Percentiles rank a stretch among this genome's conserved stretches.
phyloP scores from a whole-genome alignment of 2,888 invertebrate genomes.

The Drosophila anomalata region DNA sequence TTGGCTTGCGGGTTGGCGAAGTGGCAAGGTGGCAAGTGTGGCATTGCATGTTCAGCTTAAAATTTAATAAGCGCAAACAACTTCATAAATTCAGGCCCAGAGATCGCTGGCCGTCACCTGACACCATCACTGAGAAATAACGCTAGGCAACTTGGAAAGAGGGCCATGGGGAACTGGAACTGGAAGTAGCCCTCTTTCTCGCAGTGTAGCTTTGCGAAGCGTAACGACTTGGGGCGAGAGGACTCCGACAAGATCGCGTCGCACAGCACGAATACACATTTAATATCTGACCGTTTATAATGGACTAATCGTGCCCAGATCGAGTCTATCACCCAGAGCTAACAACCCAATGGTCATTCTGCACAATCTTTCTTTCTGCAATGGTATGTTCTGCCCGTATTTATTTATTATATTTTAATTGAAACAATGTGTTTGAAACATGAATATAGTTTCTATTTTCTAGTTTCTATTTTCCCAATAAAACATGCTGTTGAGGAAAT shows the following conservation, averaged over 20 bases:
- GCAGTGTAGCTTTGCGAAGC: constrained; percentile 36
- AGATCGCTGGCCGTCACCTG: constrained; percentile 35
- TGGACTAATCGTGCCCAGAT: constrained; percentile 81
- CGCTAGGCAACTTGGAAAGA: not conserved
- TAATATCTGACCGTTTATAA: constrained; percentile 78
- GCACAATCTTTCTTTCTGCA: not conserved
- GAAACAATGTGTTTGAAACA: too few species aligned
- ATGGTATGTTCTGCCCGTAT: not conserved
- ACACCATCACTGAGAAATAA: constrained; percentile 34
- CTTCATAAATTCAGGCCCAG: constrained; percentile 69
- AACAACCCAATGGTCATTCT: constrained; percentile 22
- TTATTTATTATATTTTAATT: not conserved
- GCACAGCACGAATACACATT: constrained; percentile 71
- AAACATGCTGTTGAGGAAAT: not conserved
- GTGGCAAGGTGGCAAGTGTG: constrained; percentile 40
- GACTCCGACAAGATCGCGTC: constrained; percentile 33
- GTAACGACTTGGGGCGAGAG: constrained; percentile 44
- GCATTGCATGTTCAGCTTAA: constrained; percentile 71
- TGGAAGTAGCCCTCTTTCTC: not conserved
- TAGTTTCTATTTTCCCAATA: not conserved
- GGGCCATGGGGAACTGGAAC: not conserved
- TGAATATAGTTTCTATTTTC: not conserved
- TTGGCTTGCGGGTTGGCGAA: constrained; percentile 11
- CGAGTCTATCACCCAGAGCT: constrained; percentile 80
- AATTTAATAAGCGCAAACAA: constrained; percentile 77